Evolutionary conservation across 2,797 vertebrate genomes (phyloP), one percentile per base, ranked within the genome.

Genomic region (Neomorphus geoffroyi): DNA sequence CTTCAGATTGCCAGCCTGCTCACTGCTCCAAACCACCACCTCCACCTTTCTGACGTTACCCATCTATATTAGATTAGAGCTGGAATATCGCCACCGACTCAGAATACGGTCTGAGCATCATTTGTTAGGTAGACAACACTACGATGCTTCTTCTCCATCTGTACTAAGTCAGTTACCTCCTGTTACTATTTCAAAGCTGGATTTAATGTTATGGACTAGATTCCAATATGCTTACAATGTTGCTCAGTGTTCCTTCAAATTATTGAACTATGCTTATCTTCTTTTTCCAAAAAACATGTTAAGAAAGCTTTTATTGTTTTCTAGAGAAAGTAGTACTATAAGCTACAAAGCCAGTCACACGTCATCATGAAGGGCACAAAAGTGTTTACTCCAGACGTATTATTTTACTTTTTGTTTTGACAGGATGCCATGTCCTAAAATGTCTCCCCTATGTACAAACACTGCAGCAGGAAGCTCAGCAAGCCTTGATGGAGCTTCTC

Each of bases 391-490:
- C 18, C 46, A 26, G 23, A 85, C 72, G 73, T 72, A 26, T 83
- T 67, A 6, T 80, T 85, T 91, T 53, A 41, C 70, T 75, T 81
- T 53, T 71, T 84, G n/a, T 74, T 92, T 94, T 93, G 46, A 66
- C 80, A 95, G 88, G 93, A 62, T n/a, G 64, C 54, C 16, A 3
- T 28, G 80, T 60, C 39, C 84, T 97, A 65, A 96, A 81, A 78
- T 95, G 57, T 56, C 86, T 91, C n/a, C 92, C 79, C 16, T 96
- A 96, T 7, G 70, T 97, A 66, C 91, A 97, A 82, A 93, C 39
- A n/a, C 88, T 96, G 80, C 96, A 97, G 69, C 77, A 93, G 64
- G 96, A 97, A 94, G 96, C 96, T 73, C 78, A 87, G 67, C 86
- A 80, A 58, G 89, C 86, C 17, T 77, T 97, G 80, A 95, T 91